Percentiles rank a stretch among this genome's conserved stretches.
phyloP scores from a whole-genome alignment of 2,113 vertebrate genomes.

The Cettia cetti region DNA sequence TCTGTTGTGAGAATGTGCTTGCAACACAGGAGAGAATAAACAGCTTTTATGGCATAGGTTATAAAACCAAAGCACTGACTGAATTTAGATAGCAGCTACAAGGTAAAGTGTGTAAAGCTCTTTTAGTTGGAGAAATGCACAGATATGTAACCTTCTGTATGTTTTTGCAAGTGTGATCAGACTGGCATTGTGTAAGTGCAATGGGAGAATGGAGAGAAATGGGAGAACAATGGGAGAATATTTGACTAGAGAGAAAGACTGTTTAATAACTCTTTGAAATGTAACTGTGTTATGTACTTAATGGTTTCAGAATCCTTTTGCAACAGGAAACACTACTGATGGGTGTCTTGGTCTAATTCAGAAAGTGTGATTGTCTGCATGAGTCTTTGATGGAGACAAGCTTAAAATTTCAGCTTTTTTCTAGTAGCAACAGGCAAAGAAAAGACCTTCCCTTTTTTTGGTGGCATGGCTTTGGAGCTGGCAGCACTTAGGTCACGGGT shows the following conservation, averaged over 20 bases:
- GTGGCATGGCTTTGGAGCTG: neutral
- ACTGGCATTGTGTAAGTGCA: neutral
- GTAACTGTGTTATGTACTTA: neutral
- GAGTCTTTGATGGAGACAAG: neutral
- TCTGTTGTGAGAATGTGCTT: neutral
- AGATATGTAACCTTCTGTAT: neutral
- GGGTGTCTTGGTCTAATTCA: neutral
- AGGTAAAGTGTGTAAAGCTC: neutral
- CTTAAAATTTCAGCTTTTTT: neutral
- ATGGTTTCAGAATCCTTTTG: neutral
- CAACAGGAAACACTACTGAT: neutral
- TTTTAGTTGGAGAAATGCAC: neutral
- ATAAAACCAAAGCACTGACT: neutral
- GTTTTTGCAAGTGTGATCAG: neutral
- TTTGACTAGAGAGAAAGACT: neutral
- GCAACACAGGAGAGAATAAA: neutral
- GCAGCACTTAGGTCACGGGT: neutral
- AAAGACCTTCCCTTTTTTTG: neutral
- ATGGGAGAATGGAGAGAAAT: no score
- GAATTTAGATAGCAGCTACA: neutral
- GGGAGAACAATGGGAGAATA: neutral
- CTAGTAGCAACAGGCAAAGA: neutral
- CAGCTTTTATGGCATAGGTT: neutral
- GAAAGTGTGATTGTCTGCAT: neutral
- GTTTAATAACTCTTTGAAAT: neutral